Conservation (phyloP, 1,140 invertebrate species). For the Bicyclus anynana region DNA sequence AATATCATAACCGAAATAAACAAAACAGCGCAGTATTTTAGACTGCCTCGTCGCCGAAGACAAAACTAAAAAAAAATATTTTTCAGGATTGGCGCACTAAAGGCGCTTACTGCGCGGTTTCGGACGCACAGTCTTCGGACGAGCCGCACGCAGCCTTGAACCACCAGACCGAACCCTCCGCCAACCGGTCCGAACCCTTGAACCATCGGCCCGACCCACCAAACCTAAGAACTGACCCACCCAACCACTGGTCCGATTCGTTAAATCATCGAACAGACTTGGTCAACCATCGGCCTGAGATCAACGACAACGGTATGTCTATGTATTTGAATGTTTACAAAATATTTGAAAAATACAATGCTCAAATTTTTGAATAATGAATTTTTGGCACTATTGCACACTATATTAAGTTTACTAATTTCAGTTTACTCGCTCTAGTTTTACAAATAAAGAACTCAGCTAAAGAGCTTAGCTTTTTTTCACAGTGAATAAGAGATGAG, state of each 20-base stretch:
- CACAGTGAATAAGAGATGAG: too few relatives aligned
- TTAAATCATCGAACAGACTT: background rate
- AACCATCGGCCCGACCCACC: background rate
- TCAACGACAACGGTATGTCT: background rate
- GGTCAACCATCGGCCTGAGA: constrained; percentile 1
- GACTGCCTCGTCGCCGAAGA: too few relatives aligned
- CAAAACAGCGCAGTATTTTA: too few relatives aligned
- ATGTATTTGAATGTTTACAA: background rate
- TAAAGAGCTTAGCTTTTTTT: too few relatives aligned
- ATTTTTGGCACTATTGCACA: background rate
- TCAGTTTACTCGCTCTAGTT: too few relatives aligned
- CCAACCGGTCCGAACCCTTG: background rate
- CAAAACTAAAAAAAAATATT: constrained; percentile 3
- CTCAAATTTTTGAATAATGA: too few relatives aligned
- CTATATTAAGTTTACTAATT: too few relatives aligned
- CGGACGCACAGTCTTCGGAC: constrained; percentile 46
- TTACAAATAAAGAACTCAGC: too few relatives aligned
- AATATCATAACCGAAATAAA: too few relatives aligned
- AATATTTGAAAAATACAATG: too few relatives aligned
- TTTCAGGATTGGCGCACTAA: constrained; percentile 68
- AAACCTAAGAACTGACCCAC: background rate
- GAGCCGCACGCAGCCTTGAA: constrained; percentile 16
- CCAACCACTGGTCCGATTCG: background rate
- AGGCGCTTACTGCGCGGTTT: constrained; percentile 58
- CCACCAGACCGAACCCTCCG: background rate